Conservation (phyloP, 64 coral and sea anemone genomes). For the Acropora yongei region DNA sequence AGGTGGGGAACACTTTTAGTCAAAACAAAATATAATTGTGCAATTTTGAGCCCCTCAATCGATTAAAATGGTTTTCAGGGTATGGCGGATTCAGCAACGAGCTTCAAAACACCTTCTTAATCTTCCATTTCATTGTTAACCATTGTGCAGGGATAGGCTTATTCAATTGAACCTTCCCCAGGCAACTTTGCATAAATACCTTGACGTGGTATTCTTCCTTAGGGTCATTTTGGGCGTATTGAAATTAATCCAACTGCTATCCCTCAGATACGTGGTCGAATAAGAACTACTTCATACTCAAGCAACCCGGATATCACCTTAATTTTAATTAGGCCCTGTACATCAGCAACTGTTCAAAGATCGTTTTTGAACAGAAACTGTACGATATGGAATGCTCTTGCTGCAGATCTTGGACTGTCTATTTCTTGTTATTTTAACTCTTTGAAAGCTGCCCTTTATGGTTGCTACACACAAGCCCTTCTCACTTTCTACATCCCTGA, state of each 20-base stretch:
- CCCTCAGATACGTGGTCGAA: neutral
- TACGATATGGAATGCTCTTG: neutral
- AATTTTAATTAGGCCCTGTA: neutral
- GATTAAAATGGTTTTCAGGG: neutral
- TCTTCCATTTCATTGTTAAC: too few relatives aligned
- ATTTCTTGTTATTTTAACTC: neutral
- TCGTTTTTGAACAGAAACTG: too few relatives aligned
- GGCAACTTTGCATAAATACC: neutral
- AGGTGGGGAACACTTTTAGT: too few relatives aligned
- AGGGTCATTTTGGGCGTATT: neutral
- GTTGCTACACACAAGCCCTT: too few relatives aligned
- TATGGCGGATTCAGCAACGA: neutral
- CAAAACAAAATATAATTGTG: too few relatives aligned
- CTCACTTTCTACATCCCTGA: neutral
- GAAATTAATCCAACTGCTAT: neutral
- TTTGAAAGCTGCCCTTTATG: too few relatives aligned
- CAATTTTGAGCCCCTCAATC: neutral
- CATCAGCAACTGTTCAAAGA: neutral
- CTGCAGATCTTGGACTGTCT: neutral
- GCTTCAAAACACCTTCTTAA: too few relatives aligned
- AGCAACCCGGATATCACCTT: neutral
- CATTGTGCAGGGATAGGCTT: neutral
- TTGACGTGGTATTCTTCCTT: neutral
- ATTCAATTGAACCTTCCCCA: neutral
- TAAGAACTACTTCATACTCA: neutral